A percentile compares a stretch with the other conserved stretches of the same genome.
These are phyloP conservation scores for Apaloderma vittatum DNA, from an alignment of 2,113 vertebrate species.

Conservation along the genomic window DNA sequence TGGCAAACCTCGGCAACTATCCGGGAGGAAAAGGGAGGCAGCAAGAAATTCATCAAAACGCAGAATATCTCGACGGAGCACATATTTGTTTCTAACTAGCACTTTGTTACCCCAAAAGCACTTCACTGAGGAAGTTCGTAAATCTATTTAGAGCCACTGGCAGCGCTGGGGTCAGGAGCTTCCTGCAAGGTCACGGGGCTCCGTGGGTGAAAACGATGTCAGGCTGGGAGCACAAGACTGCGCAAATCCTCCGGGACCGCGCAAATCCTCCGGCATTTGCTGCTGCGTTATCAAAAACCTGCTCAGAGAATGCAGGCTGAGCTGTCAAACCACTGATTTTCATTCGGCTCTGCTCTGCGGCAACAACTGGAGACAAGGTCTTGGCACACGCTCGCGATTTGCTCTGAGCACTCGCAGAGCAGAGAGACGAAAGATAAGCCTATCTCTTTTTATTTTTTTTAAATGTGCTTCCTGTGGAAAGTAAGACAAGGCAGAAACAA, in stretches of 20 bases:
- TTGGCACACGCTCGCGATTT: not conserved
- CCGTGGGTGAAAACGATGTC: not conserved
- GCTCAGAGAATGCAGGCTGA: not conserved
- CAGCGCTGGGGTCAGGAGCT: not conserved
- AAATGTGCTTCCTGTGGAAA: slow-evolving; percentile 65
- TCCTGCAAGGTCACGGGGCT: not conserved
- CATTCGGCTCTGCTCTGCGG: not conserved
- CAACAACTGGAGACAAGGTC: not conserved
- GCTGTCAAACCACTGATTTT: not conserved
- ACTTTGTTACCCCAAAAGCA: not conserved
- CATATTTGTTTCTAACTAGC: not conserved
- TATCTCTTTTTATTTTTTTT: not conserved
- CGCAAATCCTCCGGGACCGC: not conserved
- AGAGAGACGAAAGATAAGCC: slow-evolving; percentile 18
- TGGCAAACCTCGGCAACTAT: not conserved
- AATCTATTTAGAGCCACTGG: not conserved
- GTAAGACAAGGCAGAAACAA: slow-evolving; percentile 57
- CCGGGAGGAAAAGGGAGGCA: not conserved
- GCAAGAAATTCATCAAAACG: not conserved
- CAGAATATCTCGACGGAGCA: not conserved
- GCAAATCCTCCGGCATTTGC: not conserved
- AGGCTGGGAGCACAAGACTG: not conserved
- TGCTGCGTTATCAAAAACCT: not conserved
- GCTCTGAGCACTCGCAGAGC: not conserved
- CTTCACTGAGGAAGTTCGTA: not conserved